Percentiles rank a stretch among this genome's conserved stretches.
Evolutionary conservation across 2,797 vertebrate genomes (phyloP).

Genomic region (Sebastes itinus): DNA sequence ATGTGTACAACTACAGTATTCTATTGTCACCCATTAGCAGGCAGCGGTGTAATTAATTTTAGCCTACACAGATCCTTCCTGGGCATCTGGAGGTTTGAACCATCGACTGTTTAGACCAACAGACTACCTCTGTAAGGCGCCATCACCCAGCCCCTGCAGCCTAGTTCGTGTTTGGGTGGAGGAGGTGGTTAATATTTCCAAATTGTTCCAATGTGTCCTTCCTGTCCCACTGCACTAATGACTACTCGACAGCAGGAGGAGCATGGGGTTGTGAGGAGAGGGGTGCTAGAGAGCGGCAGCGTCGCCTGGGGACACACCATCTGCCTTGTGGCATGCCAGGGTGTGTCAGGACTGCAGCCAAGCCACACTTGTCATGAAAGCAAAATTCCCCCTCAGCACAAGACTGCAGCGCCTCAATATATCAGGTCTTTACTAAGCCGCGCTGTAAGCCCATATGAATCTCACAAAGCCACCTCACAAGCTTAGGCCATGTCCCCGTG

Average conservation of each 20-base stretch:
- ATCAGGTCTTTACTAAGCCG: slow-evolving; percentile 52
- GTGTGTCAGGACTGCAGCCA: slow-evolving; percentile 77
- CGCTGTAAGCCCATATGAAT: slow-evolving; percentile 47
- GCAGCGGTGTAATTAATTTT: neutral
- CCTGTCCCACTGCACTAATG: slow-evolving; percentile 64
- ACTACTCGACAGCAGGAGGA: slow-evolving; percentile 65
- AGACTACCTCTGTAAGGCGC: neutral
- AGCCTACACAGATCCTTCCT: slow-evolving; percentile 1
- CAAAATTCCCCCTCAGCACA: slow-evolving; percentile 65
- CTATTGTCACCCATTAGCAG: neutral
- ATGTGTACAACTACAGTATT: neutral
- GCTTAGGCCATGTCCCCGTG: slow-evolving; percentile 43
- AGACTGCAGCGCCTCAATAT: slow-evolving; percentile 47
- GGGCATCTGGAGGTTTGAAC: neutral
- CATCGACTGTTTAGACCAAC: neutral
- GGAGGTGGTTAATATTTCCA: slow-evolving; percentile 50
- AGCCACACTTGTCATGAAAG: slow-evolving; percentile 77
- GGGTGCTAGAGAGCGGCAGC: slow-evolving; percentile 37
- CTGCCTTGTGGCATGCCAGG: slow-evolving; percentile 79
- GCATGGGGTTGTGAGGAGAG: slow-evolving; percentile 48
- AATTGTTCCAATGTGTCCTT: slow-evolving; percentile 54
- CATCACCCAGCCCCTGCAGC: slow-evolving; percentile 11
- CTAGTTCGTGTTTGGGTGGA: slow-evolving; percentile 12
- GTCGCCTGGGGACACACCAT: slow-evolving; percentile 76
- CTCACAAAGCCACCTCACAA: slow-evolving; percentile 50